Evolutionary conservation across 2,113 vertebrate genomes (phyloP).

Genomic region (Cisticola juncidis): DNA sequence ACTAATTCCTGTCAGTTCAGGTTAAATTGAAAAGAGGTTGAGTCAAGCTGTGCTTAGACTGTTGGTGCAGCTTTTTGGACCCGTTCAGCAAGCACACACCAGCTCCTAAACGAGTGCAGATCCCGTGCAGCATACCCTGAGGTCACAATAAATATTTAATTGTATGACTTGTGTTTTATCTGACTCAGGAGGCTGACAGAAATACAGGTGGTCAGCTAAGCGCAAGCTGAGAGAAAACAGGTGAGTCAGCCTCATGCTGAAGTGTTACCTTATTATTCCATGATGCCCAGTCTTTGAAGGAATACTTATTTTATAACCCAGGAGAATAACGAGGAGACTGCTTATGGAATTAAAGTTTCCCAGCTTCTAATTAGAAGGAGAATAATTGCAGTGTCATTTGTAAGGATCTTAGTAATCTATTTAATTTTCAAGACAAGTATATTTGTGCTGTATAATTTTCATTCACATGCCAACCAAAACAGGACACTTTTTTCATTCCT

Average conservation of each 20-base stretch:
- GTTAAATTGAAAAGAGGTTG: not conserved
- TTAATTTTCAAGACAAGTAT: not conserved
- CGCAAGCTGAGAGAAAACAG: not conserved
- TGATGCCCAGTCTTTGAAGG: not conserved
- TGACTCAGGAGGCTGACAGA: not conserved
- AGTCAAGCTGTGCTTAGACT: not conserved
- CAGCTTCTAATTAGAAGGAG: slow-evolving; percentile 15
- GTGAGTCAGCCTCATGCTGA: slow-evolving; percentile 2
- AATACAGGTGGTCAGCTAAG: not conserved
- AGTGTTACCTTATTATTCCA: not conserved
- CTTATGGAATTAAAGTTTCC: not conserved
- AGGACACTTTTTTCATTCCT: not conserved
- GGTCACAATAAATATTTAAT: slow-evolving; percentile 29
- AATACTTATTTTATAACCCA: slow-evolving; percentile 11
- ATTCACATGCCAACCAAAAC: not conserved
- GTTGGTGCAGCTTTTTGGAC: not conserved
- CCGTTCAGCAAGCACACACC: not conserved
- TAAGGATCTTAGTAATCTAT: not conserved
- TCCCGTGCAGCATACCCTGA: not conserved
- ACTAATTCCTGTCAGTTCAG: not conserved
- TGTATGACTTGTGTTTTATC: not conserved
- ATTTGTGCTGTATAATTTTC: not conserved
- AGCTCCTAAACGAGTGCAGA: not conserved
- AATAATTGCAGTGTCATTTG: not conserved
- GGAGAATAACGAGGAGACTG: not conserved